Evolutionary conservation across 2,888 invertebrate genomes (phyloP), one percentile per base, ranked within the genome.

Genomic region (Resseliella maxima): DNA sequence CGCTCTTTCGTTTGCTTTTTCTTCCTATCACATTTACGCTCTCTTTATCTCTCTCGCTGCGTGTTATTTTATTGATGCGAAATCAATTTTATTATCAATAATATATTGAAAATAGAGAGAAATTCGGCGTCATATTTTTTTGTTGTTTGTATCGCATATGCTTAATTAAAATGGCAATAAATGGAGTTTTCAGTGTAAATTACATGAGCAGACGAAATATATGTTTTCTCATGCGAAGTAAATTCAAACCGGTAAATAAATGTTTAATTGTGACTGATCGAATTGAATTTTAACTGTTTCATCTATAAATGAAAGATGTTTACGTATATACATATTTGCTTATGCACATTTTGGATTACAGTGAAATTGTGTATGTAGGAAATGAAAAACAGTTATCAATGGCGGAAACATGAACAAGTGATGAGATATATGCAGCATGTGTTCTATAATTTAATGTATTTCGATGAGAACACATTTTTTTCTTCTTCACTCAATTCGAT

Each of bases 201-300:
- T 24, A 27, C 5, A 24, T 24, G 24, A 27, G 12, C 59, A n/a
- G n/a, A n/a, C n/a, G 15, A 31, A 72, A 10, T 35, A 72, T 1
- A 59, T 2, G 15, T 6, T 31, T 35, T 72, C 31, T 31, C 35
- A 72, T 31, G 10, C 35, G 31, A 72, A 72, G 15, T 18, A 12
- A 27, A 24, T 27, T 24, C 59, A 27, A 8, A 59, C 59, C 27
- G 27, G 59, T 12, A 27, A 59, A 59, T 50, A 72, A 72, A 72
- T 31, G 31, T 31, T 72, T 72, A 31, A 72, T 72, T 72, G 72
- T 31, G 31, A 72, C 72, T 31, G 72, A 72, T 72, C 72, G 72
- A 72, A 12, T 72, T 72, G 6, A 35, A 72, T 72, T 72, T 72
- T 72, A 72, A 72, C 5, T 24, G 59, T 3, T 31, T 31, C 31